A percentile compares a stretch with the other conserved stretches of the same genome.
These are phyloP conservation scores for Epizoanthus scotinus DNA, from an alignment of 92 coral and sea anemone species.

Conservation along the genomic window DNA sequence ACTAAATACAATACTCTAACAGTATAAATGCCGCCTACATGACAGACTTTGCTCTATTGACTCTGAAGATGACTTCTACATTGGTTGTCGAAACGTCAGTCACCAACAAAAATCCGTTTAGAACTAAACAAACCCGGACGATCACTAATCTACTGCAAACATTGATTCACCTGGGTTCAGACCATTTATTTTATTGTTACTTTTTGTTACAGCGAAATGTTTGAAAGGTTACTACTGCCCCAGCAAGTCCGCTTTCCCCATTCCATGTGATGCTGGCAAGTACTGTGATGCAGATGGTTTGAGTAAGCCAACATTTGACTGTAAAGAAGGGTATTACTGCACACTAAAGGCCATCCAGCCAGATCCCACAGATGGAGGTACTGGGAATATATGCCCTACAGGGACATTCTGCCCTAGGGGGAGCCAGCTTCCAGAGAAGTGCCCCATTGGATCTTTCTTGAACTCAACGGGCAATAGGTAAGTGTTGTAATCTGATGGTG, in stretches of 20 bases:
- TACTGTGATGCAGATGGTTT: constrained; percentile 74
- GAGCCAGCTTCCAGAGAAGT: constrained; percentile 64
- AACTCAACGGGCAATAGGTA: constrained; percentile 95
- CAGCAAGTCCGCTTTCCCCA: constrained; percentile 82
- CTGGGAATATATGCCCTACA: constrained; percentile 90
- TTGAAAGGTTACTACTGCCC: constrained; percentile 86
- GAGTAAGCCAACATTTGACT: constrained; percentile 76
- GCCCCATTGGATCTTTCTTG: constrained; percentile 87
- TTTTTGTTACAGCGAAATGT: constrained; percentile 67
- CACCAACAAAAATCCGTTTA: too few species aligned
- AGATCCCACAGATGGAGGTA: constrained; percentile 68
- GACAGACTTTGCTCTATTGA: too few species aligned
- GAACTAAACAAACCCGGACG: too few species aligned
- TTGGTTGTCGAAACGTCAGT: too few species aligned
- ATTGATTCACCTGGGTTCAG: too few species aligned
- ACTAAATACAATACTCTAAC: too few species aligned
- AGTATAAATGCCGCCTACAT: too few species aligned
- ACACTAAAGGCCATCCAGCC: constrained; percentile 63
- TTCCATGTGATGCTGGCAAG: constrained; percentile 82
- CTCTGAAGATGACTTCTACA: too few species aligned
- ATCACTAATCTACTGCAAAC: too few species aligned
- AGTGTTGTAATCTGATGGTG: background rate
- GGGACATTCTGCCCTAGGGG: constrained; percentile 93
- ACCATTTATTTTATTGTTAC: too few species aligned
- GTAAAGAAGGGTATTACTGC: constrained; percentile 93